These are phyloP conservation scores for Todiramphus chloris DNA, from an alignment of 2,113 vertebrate species.

Conservation along the genomic window DNA sequence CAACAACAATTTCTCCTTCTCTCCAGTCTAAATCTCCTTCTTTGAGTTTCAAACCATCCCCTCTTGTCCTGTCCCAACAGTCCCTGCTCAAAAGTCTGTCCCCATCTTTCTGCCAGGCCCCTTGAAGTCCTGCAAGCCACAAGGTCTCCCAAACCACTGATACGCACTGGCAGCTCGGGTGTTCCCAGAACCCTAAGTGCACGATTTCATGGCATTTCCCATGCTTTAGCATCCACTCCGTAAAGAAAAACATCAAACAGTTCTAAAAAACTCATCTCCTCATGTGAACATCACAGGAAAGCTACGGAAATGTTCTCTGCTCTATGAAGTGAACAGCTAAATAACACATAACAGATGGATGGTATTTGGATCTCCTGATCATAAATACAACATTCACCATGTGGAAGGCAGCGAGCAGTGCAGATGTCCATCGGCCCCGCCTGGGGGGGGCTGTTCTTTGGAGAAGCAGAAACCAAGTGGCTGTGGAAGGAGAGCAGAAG, in stretches of 20 bases:
- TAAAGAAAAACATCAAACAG: background rate
- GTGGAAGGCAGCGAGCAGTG: background rate
- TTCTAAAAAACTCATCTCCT: background rate
- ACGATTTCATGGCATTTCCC: accelerated
- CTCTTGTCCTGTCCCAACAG: background rate
- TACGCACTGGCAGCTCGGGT: background rate
- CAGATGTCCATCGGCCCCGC: constrained; percentile 24
- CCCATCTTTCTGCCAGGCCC: background rate
- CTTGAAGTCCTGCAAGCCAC: background rate
- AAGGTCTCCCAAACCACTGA: background rate
- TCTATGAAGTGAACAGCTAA: constrained; percentile 56
- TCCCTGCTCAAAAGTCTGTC: background rate
- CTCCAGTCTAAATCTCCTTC: no score
- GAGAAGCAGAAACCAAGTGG: background rate
- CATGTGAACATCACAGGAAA: background rate
- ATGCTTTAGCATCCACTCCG: accelerated
- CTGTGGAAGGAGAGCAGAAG: background rate
- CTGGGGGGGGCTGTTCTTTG: background rate
- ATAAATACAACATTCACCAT: constrained; percentile 14
- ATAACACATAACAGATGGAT: constrained; percentile 27
- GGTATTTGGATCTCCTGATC: background rate
- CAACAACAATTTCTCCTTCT: background rate
- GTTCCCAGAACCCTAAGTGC: accelerated
- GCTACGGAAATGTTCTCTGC: background rate
- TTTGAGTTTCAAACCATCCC: background rate